A percentile compares a stretch with the other conserved stretches of the same genome.
phyloP scores from a whole-genome alignment of 2,888 invertebrate genomes.

The Mimas tiliae region DNA sequence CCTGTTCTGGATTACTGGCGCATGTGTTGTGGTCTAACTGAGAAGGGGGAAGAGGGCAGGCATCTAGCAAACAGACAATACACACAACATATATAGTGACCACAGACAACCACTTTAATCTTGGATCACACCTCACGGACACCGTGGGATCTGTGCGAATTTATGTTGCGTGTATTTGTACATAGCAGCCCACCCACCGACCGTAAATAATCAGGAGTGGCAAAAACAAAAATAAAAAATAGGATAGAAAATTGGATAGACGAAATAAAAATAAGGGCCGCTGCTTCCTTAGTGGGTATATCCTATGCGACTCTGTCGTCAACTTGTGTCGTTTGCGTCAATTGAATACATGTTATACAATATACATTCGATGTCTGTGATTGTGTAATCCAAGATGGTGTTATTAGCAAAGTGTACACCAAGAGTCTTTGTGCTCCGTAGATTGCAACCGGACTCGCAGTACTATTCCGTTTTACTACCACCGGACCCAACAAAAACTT shows the following conservation, averaged over 20 bases:
- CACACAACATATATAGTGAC: conserved; percentile 88
- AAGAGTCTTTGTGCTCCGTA: conserved; percentile 85
- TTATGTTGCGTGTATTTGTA: conserved; percentile 83
- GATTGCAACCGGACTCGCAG: conserved; percentile 84
- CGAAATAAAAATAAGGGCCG: conserved; percentile 70
- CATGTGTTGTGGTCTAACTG: conserved; percentile 94
- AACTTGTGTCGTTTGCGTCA: conserved; percentile 24
- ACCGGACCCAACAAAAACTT: conserved; percentile 30
- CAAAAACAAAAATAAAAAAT: conserved; percentile 68
- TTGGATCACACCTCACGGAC: conserved; percentile 84
- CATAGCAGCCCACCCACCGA: conserved; percentile 71
- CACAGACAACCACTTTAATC: conserved; percentile 83
- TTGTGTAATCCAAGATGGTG: conserved; percentile 85
- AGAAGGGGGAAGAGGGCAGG: conserved; percentile 95
- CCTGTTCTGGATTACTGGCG: conserved; percentile 89
- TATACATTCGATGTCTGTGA: conserved; percentile 74
- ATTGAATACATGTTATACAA: conserved; percentile 14
- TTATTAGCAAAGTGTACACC: conserved; percentile 80
- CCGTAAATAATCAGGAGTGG: conserved; percentile 47
- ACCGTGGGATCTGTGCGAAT: conserved; percentile 69
- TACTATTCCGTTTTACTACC: conserved; percentile 59
- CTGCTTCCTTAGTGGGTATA: conserved; percentile 34
- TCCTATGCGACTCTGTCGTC: conserved; percentile 22
- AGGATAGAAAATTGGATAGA: conserved; percentile 80
- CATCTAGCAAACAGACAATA: conserved; percentile 98